Base-by-base conservation (phyloP, 2,113 vertebrate genomes). In the Serinus canaria region DNA sequence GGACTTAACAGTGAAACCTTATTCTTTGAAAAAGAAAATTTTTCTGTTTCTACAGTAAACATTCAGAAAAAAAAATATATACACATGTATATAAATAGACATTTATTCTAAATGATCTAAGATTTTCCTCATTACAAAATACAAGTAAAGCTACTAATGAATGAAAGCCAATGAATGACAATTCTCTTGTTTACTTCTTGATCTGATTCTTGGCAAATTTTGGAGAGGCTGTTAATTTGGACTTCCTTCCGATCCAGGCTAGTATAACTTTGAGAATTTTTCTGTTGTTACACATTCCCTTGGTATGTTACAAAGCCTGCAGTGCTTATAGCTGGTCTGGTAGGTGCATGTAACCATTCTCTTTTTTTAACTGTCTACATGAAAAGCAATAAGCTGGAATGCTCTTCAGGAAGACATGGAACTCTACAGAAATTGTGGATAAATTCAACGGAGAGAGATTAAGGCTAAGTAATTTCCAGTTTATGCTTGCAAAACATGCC, bases 401-500 rank as follows among this genome's bases (percentile, higher is more conserved):
- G 13, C n/a, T 83, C 62, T 87, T 83, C n/a, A 30, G 53, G 70
- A 91, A 49, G 24, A 55, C 15, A 14, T 16, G 10, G 6, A 76
- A 46, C 60, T 56, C 7, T 8, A 49, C 20, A 76, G 44, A 79
- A 84, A 79, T 64, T 72, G 15, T n/a, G 16, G 35, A 63, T 72
- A 47, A 82, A 75, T 87, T 62, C 39, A n/a, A 0, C 35, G 39
- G 39, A 83, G 35, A 80, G 52, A 67, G 16, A 37, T 35, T 39
- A 70, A 84, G 10, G 31, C 41, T 62, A 37, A 14, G 24, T 20
- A 18, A 16, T 44, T 80, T 80, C 47, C 14, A 46, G 21, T 2
- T 82, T 69, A 39, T 0, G 0, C n/a, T 67, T 1, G 1, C 41
- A 39, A 20, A 0, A 0, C 18, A 49, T 64, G 31, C 46, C 35